Evolutionary conservation across 2,888 invertebrate species (phyloP), one percentile per base, ranked within the genome.

Genomic region (Eristalis arbustorum): DNA sequence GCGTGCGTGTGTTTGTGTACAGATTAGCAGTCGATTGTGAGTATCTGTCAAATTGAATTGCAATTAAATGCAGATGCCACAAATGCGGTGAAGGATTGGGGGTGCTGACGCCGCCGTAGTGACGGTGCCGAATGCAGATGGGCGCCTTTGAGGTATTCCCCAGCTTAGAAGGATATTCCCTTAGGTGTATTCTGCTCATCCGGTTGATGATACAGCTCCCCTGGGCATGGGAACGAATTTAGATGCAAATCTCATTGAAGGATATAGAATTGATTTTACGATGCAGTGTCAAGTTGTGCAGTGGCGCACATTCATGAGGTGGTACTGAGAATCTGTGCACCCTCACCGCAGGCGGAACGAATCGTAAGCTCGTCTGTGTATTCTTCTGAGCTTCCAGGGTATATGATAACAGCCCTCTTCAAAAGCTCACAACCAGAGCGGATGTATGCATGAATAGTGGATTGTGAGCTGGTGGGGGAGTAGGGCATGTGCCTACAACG

Each of bases 31-130:
- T 76, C 75, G 78, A 79, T 78, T 78, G 78, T n/a, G 63, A 63
- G 78, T 74, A 78, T 78, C 78, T 75, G 82, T 83, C 59, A 76
- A 87, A 87, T 87, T 75, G 75, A 83, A 87, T 83, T 83, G 83
- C 83, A 83, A 83, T 79, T 87, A 75, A 83, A 78, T 79, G 79
- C 78, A 87, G 75, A 87, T 87, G 80, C 78, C 66, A 78, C 72
- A 75, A 62, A 83, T 87, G 83, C 13, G 69, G 78, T 78, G 74
- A 78, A 75, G 83, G 87, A 87, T 87, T 75, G 78, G 78, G 74
- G 61, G 67, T 73, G 72, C 34, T 73, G 63, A 42, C 31, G 10
- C 31, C 8, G 31, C 31, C 31, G 8, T 10, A 8, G 31, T 31
- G 31, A 1, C 3, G 3, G 25, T 25, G 25, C 25, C 63, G 56